These are phyloP conservation scores for Camptogramma bilineatum DNA, from an alignment of 2,888 invertebrate species.

Conservation along the genomic window DNA sequence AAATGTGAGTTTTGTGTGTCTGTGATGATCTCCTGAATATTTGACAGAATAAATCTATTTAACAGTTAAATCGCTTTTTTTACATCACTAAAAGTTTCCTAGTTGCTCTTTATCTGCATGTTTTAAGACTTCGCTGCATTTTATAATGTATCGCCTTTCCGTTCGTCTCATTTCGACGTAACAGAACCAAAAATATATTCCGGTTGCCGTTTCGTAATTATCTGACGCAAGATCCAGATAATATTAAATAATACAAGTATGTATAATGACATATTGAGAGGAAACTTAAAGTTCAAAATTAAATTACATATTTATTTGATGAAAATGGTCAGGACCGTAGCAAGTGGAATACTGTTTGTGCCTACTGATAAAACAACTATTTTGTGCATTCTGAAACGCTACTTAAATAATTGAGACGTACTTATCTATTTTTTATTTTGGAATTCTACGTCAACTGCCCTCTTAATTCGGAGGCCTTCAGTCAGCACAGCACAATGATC, in stretches of 20 bases:
- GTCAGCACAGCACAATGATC: no score
- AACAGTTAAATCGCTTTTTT: not conserved
- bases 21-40: no score
- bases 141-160: not conserved
- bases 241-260: not conserved
- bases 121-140: not conserved
- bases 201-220: constrained; percentile 19
- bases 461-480: no score
- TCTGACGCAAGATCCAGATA: constrained; percentile 11
- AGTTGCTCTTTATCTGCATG: not conserved
- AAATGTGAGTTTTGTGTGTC: no score
- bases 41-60: not conserved
- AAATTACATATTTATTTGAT: no score
- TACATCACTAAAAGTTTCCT: not conserved
- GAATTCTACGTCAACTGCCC: no score
- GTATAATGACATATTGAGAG: not conserved
- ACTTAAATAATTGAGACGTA: no score
- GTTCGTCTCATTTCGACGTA: constrained; percentile 1
- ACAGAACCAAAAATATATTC: constrained; percentile 12
- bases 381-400: no score
- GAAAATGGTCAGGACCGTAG: no score
- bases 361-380: no score
- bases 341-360: no score
- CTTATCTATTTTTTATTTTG: no score
- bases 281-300: not conserved